Evolutionary conservation across 2,113 vertebrate genomes (phyloP), one percentile per base, ranked within the genome.

Genomic region (Arothron firmamentum): DNA sequence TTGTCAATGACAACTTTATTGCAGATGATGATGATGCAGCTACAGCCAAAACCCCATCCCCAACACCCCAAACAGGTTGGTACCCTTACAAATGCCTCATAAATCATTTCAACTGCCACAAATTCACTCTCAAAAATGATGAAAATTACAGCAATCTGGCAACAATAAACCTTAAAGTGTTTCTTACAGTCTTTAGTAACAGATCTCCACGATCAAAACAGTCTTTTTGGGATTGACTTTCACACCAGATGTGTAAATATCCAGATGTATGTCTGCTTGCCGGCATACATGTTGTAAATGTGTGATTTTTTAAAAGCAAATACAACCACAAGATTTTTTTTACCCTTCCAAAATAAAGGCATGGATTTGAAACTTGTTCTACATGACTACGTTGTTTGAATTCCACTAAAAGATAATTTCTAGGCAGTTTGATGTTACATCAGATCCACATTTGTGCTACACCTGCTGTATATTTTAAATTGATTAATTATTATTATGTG

Each of bases 21-120:
- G 45, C 89, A 92, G 90, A 89, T 88, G 83, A 91, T 88, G 83
- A 91, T 77, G 88, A 81, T 81, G 87, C 74, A 70, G 77, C 80
- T 56, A 65, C 82, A 67, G 62, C 74, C 65, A 81, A 72, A 77
- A 80, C 75, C 69, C 73, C 74, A 56, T 85, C 88, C 67, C 88
- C 90, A 72, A 80, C 87, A 67, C 70, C 86, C 57, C 81, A 75
- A 72, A 34, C 87, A 92, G 91, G 91, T 92, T 88, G 85, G 90
- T 92, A 88, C 63, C 57, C 60, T 63, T 62, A 52, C 31, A 67
- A 38, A 15, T 13, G 51, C 51, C 19, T 75, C 46, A 58, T 67
- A n/a, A 55, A 67, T 58, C 52, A 18, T 50, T 63, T 19, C 13
- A 47, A 47, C 15, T 2, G n/a, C 47, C 20, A 15, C 50, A 16